Base-by-base conservation (phyloP, 2,797 vertebrate species). In the Percopsis omiscomaycus region DNA sequence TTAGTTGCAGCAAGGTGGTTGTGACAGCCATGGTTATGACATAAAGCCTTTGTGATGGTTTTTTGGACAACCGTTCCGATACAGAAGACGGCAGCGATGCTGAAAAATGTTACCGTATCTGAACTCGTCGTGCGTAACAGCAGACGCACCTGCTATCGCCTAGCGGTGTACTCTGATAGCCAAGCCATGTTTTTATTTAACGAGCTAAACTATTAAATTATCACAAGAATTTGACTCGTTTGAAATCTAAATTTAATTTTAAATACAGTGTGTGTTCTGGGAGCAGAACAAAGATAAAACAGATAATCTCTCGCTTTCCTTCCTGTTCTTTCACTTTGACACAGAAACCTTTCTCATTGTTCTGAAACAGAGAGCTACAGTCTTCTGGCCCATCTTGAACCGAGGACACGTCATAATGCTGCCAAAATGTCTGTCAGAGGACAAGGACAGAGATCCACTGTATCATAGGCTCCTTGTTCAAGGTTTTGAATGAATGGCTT, bases 351-450 rank as follows among this genome's bases (percentile, higher is more conserved):
- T 81, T 86, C 84, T 78, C 92, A 91, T 91, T 90, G 88, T 90
- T 84, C 89, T 89, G 88, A 87, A 66, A 89, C 92, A 91, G 84
- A 81, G 84, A 81, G 69, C 93, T 89, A 5, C 77, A 92, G 93
- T 94, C 90, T 92, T 83, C 88, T 81, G 85, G 89, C 91, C 92
- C 82, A 86, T 93, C 85, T 84, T 45, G 75, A 94, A 90, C 93
- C 80, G 74, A 66, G 44, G 80, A 89, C 82, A 91, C 92, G 89
- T 94, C 92, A 92, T 92, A 92, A 42, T 91, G 92, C 86, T 91
- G 93, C 92, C 93, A 93, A 93, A 93, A 92, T 75, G 91, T 93
- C 93, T 86, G 85, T 91, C 78, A 92, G 79, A 89, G 86, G 85
- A 90, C 82, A 85, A 85, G 86, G 58, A 89, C 90, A 85, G 87